Evolutionary conservation across 2,888 invertebrate genomes (phyloP), one percentile per base, ranked within the genome.

Genomic region (Stenodera caucasica): DNA sequence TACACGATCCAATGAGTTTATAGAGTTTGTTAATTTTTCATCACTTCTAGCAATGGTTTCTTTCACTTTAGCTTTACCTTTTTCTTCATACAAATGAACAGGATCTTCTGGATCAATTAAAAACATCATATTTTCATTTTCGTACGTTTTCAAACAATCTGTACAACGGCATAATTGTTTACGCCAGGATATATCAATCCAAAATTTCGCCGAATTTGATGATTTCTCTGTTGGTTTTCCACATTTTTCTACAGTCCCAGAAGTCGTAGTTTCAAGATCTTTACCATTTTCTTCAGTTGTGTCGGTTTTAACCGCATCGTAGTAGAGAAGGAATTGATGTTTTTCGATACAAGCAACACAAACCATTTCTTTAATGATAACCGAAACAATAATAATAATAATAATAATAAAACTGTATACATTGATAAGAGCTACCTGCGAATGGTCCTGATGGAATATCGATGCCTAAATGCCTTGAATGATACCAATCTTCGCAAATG

Each of bases 401-500:
- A n/a, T 33, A 15, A 15, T 26, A 37, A 14, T 26, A 45, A 37
- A 32, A 53, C 35, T 23, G 49, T 5, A 52, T n/a, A 29, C 51
- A 18, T 56, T 37, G 33, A 29, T 45, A 18, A 37, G 9, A 15
- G 23, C 54, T 60, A 74, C 74, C 74, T 53, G 72, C 69, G 70
- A 76, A 76, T 63, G 72, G 85, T 67, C 82, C 83, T 8, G 83
- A 79, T 11, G 88, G 84, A 50, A 85, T 82, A 45, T 77, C 75
- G 2, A 84, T 82, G 63, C 87, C 87, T 65, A 93, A 81, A 78
- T 94, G 93, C 70, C 89, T 80, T 26, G 90, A 85, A 82, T 99
- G 99, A 73, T 89, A 94, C 99, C 99, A 99, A 80, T 99, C 98
- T 79, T 99, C 99, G 80, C 99, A 99, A 56, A 97, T 82, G 49